A percentile compares a stretch with the other conserved stretches of the same genome.
Evolutionary conservation across 1,140 invertebrate genomes (phyloP).

Genomic region (Diorhabda sublineata): DNA sequence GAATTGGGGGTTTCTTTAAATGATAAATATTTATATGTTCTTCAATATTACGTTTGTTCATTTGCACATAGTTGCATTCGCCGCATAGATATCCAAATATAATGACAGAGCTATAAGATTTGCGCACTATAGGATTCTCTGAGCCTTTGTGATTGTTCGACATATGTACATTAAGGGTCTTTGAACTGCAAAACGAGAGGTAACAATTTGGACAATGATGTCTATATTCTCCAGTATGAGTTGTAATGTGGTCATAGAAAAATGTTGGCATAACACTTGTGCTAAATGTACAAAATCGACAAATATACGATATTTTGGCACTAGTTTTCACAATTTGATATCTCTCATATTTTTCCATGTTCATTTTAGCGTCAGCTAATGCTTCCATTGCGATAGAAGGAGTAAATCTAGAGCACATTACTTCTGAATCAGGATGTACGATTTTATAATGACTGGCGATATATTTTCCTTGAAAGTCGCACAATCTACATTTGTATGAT

Average conservation of each 20-base stretch:
- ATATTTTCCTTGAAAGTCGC: conserved; percentile 55
- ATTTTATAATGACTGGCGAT: conserved; percentile 64
- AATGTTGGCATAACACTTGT: conserved; percentile 26
- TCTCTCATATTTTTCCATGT: conserved; percentile 26
- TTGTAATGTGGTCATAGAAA: conserved; percentile 59
- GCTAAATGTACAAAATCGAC: conserved; percentile 34
- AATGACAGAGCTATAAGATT: conserved; percentile 33
- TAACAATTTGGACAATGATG: conserved; percentile 57
- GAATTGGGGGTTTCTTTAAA: conserved; percentile 22
- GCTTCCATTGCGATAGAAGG: conserved; percentile 49
- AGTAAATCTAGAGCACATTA: conserved; percentile 59
- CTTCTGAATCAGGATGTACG: conserved; percentile 59
- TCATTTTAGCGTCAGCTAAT: conserved; percentile 41
- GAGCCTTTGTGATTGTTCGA: conserved; percentile 20
- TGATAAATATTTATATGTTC: conserved; percentile 52
- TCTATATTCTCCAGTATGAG: conserved; percentile 69
- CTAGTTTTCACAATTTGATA: conserved; percentile 14
- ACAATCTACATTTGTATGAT: conserved; percentile 55
- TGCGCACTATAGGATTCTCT: conserved; percentile 18
- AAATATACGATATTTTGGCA: conserved; percentile 29
- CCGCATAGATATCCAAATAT: conserved; percentile 62
- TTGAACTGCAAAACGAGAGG: conserved; percentile 47
- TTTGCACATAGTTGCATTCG: conserved; percentile 64
- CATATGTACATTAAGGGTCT: conserved; percentile 49
- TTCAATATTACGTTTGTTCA: conserved; percentile 56